These are phyloP conservation scores for Cydia pomonella DNA, from an alignment of 1,140 invertebrate genomes.

Conservation along the genomic window DNA sequence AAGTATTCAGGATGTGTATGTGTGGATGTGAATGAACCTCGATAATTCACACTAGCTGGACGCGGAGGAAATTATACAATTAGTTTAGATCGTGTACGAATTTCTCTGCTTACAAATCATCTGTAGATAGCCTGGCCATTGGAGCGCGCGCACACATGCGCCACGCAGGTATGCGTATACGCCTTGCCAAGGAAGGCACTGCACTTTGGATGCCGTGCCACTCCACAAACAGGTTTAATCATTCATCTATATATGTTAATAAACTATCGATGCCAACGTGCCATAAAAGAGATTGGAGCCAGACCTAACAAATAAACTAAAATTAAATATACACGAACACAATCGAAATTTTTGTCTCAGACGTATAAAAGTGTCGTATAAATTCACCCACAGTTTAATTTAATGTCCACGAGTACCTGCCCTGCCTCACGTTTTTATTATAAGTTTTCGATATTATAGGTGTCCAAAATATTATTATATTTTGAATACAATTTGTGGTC, in stretches of 20 bases:
- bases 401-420: constrained; percentile 78
- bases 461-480: constrained; percentile 74
- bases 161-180: background rate
- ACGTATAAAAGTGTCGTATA: constrained; percentile 80
- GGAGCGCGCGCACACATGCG: background rate
- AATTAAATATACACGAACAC: constrained; percentile 79
- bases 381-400: constrained; percentile 80
- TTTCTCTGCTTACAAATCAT: constrained; percentile 8
- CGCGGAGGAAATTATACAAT: background rate
- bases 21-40: background rate
- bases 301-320: constrained; percentile 77
- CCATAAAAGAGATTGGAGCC: constrained; percentile 72
- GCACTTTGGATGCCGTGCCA: constrained; percentile 13
- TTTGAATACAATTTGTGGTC: constrained; percentile 76
- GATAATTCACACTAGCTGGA: background rate
- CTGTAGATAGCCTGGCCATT: background rate
- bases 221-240: constrained; percentile 60
- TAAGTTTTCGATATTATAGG: constrained; percentile 74
- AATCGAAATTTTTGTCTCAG: constrained; percentile 80
- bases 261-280: constrained; percentile 72
- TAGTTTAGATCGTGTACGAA: constrained; percentile 1
- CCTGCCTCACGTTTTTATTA: constrained; percentile 70
- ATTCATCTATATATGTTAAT: constrained; percentile 77
- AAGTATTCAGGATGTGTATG: background rate
- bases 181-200: background rate